These are phyloP conservation scores for Agrenia bidenticulata DNA, from an alignment of 2,888 invertebrate species.

Conservation along the genomic window DNA sequence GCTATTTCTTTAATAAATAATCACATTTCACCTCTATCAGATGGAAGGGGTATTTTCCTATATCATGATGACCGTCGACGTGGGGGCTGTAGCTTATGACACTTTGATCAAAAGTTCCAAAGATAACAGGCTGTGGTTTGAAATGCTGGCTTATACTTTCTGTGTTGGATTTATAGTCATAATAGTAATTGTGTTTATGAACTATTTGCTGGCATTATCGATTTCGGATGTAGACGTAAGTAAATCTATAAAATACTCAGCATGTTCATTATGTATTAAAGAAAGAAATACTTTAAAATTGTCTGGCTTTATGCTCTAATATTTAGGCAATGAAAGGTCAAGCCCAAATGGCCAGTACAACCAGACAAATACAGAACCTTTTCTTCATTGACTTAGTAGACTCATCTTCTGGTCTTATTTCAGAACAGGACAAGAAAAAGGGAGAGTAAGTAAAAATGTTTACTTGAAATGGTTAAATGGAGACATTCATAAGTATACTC, in stretches of 20 bases:
- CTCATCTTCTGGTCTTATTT: background rate
- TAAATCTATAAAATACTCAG: background rate
- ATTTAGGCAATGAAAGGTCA: slow-evolving; percentile 26
- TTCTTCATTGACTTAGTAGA: slow-evolving; percentile 29
- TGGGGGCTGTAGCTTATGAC: slow-evolving; percentile 33
- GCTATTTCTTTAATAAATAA: background rate
- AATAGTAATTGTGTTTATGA: slow-evolving; percentile 41
- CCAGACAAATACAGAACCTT: slow-evolving; percentile 23
- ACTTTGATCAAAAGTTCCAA: slow-evolving; percentile 23
- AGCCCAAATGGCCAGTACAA: slow-evolving; percentile 25
- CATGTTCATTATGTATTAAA: too few species aligned
- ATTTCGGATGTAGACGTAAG: slow-evolving; percentile 40
- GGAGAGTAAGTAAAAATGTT: background rate
- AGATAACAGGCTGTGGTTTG: slow-evolving; percentile 24
- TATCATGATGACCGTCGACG: slow-evolving; percentile 36
- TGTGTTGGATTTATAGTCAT: slow-evolving; percentile 31
- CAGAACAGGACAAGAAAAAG: background rate
- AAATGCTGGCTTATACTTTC: slow-evolving; percentile 23
- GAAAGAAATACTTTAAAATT: background rate
- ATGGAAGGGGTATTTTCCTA: slow-evolving; percentile 30
- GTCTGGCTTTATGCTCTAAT: background rate
- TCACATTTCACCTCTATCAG: slow-evolving; percentile 1
- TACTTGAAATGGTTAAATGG: background rate
- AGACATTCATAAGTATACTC: too few species aligned
- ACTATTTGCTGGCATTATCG: slow-evolving; percentile 35